Evolutionary conservation across 2,797 vertebrate species (phyloP), one percentile per base, ranked within the genome.

Genomic region (Fringilla coelebs): DNA sequence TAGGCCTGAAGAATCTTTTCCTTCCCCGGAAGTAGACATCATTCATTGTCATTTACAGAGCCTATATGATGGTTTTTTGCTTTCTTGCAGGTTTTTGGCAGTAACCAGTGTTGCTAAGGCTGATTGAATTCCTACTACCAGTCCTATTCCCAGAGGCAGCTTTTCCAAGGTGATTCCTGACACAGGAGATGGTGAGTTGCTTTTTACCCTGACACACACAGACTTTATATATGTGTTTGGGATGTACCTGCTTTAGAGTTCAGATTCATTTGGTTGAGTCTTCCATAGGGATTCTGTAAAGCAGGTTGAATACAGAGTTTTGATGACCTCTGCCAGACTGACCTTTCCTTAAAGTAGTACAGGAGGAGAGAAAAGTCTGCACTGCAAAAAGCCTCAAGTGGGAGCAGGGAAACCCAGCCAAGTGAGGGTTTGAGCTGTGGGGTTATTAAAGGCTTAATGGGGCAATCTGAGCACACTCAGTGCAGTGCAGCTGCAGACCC

Each of bases 121-220:
- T 40, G 57, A 85, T 29, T 66, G 57, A 84, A 78, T 49, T 78
- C 54, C 55, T 46, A 26, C 48, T 82, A 81, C 76, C 60, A 43
- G 22, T 52, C 24, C n/a, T 41, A 8, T 21, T 72, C 34, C 66
- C 45, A 72, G 77, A 70, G 15, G 3, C 32, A 73, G 45, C 32
- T 81, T 89, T 89, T 79, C 77, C 68, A 58, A 88, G 66, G 40
- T 66, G 65, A 46, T 43, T 73, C 26, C 28, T 32, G 77, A 88
- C 28, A 40, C 5, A 1, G 29, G 79, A 96, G 31, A 91, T 89
- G 82, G 87, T 93, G 79, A 92, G 92, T 93, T 63, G 16, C 28
- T 79, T 84, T 86, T n/a, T 75, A 48, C 11, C 18, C 17, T 62
- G 26, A 9, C 41, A 55, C 7, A 2, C 0, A 43, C 18, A 73